phyloP scores from a whole-genome alignment of 2,113 vertebrate species.

The Mastomys natalensis region DNA sequence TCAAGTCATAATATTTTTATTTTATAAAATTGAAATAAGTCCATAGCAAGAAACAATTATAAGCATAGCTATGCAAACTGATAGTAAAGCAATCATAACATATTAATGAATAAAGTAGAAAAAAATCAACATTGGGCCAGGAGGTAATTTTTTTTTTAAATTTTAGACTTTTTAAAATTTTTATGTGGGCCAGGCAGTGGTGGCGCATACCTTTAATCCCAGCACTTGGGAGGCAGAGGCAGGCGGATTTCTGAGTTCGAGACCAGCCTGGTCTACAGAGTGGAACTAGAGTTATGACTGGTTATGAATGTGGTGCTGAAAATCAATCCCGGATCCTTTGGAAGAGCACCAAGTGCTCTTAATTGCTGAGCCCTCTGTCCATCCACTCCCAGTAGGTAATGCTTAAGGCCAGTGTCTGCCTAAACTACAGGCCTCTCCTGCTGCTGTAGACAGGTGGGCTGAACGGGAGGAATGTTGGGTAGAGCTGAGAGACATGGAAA shows the following conservation, averaged over 20 bases:
- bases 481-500: background rate
- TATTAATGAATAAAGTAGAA: conserved; percentile 14
- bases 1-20: conserved; percentile 52
- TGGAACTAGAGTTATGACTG: background rate
- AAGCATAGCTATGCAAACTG: background rate
- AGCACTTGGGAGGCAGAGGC: too few relatives aligned
- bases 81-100: background rate
- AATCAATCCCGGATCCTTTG: background rate
- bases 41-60: background rate
- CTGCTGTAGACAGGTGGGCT: background rate
- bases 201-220: too few relatives aligned
- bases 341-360: background rate
- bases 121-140: background rate
- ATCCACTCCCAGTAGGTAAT: background rate
- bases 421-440: background rate
- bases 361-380: background rate
- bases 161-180: background rate
- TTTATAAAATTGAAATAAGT: conserved; percentile 56
- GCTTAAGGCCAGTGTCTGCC: background rate
- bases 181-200: too few relatives aligned
- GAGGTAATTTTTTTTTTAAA: background rate
- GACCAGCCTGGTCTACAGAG: too few relatives aligned
- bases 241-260: too few relatives aligned
- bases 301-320: background rate
- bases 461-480: background rate